Percentiles rank a stretch among this genome's conserved stretches.
Conservation (phyloP, 37 sponge, comb jelly and placozoan genomes). For the Cliona cf. orientalis region DNA sequence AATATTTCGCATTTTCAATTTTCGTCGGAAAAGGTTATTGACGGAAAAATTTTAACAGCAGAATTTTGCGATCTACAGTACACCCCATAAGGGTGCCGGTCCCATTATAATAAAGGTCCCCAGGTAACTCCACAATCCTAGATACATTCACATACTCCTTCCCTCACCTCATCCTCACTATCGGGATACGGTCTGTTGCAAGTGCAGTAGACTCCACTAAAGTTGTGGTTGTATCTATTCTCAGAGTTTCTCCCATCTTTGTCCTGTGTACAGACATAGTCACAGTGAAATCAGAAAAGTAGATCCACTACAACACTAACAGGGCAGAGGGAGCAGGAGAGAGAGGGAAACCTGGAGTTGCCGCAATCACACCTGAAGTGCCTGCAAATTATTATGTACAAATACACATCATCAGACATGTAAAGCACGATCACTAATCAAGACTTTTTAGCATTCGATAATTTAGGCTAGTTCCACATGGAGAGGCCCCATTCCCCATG, state of each 20-base stretch:
- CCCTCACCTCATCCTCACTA: conserved; percentile 66
- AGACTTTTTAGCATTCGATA: too few relatives aligned
- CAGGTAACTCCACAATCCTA: too few relatives aligned
- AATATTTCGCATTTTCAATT: too few relatives aligned
- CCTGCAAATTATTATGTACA: too few relatives aligned
- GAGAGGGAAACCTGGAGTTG: conserved; percentile 66
- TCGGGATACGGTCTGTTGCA: conserved; percentile 94
- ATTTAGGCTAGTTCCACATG: too few relatives aligned
- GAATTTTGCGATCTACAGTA: neutral
- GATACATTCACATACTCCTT: neutral
- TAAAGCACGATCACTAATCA: too few relatives aligned
- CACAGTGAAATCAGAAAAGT: neutral
- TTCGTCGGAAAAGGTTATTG: too few relatives aligned
- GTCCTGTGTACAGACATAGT: conserved; percentile 29
- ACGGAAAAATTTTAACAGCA: too few relatives aligned
- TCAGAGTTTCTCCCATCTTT: conserved; percentile 58
- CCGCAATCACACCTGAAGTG: conserved; percentile 98
- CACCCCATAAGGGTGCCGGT: neutral
- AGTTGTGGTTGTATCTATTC: conserved; percentile 94
- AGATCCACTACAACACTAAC: conserved; percentile 37
- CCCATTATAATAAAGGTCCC: neutral
- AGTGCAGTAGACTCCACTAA: conserved; percentile 89
- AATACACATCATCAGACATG: too few relatives aligned
- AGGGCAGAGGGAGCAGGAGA: conserved; percentile 69
- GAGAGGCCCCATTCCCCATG: too few relatives aligned